Evolutionary conservation across 1,140 invertebrate genomes (phyloP), one percentile per base, ranked within the genome.

Genomic region (Magallana gigas): DNA sequence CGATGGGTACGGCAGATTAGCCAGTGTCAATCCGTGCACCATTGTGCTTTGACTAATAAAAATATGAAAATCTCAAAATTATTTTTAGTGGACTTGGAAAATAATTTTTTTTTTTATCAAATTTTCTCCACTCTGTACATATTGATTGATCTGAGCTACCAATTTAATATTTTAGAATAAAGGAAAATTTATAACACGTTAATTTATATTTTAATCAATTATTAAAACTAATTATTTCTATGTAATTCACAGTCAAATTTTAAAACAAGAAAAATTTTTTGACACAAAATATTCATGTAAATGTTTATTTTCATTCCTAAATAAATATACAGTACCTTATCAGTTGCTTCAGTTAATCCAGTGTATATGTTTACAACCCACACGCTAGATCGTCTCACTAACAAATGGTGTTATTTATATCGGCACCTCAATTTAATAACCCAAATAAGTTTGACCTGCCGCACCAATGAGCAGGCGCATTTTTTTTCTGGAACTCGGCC

Each of bases 401-500:
- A 18, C 7, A 29, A 76, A 76, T 76, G 68, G 23, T 76, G 68
- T 76, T 76, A 76, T 76, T 76, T 76, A 76, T 76, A 76, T 76
- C 68, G 68, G 68, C 68, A 29, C 68, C 68, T 76, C 68, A 76
- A 76, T 76, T 76, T 76, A 76, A 76, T 76, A 76, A 76, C 68
- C 68, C 68, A 76, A 76, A 76, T 76, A 76, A 76, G 68, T 29
- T 76, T 76, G 68, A 76, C 68, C 68, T 76, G 68, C 68, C 68
- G 68, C 68, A 76, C 68, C 68, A 76, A 76, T 76, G 68, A 76
- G 68, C 68, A 29, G 60, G 36, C 18, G 23, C 18, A 48, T 48
- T 76, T 76, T 76, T 76, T 76, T 76, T 76, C 68, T 76, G 68
- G 68, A 76, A 76, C 68, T 76, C 68, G 68, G 68, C 68, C 68